Percentiles rank a stretch among this genome's conserved stretches.
Conservation (phyloP, 2,797 vertebrate species). For the Cyprinella venusta region DNA sequence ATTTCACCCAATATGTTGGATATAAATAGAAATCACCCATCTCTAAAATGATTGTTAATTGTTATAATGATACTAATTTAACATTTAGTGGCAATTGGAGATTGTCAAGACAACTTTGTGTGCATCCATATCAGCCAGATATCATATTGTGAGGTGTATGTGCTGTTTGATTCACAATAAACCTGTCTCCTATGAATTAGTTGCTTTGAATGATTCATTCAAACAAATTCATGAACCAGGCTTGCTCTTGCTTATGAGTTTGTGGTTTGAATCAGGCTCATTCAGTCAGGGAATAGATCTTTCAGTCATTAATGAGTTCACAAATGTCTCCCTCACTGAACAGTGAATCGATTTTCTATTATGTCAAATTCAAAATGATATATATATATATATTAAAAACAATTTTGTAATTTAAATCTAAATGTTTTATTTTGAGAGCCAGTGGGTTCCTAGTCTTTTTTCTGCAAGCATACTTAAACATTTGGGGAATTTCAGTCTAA, state of each 20-base stretch:
- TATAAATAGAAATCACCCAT: not conserved
- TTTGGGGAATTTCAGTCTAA: not conserved
- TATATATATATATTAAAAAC: not conserved
- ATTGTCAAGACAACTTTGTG: not conserved
- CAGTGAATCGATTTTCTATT: not conserved
- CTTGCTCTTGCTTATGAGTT: not conserved
- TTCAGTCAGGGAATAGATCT: not conserved
- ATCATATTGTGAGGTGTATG: not conserved
- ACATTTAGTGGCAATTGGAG: not conserved
- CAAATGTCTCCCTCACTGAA: not conserved
- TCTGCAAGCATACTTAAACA: not conserved
- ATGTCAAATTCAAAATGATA: not conserved
- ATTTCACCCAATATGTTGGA: not conserved
- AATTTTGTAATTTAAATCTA: not conserved
- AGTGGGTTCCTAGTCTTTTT: not conserved
- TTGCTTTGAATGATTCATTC: not conserved
- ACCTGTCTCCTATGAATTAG: not conserved
- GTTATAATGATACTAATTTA: not conserved
- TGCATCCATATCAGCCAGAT: not conserved
- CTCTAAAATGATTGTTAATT: not conserved
- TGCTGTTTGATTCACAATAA: constrained; percentile 11
- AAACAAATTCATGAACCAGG: not conserved
- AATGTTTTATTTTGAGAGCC: not conserved
- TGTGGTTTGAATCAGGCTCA: constrained; percentile 4
- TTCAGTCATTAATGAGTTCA: not conserved